Percentiles rank a stretch among this genome's conserved stretches.
Conservation (phyloP, 2,888 invertebrate genomes). For the Agrypnus murinus region DNA sequence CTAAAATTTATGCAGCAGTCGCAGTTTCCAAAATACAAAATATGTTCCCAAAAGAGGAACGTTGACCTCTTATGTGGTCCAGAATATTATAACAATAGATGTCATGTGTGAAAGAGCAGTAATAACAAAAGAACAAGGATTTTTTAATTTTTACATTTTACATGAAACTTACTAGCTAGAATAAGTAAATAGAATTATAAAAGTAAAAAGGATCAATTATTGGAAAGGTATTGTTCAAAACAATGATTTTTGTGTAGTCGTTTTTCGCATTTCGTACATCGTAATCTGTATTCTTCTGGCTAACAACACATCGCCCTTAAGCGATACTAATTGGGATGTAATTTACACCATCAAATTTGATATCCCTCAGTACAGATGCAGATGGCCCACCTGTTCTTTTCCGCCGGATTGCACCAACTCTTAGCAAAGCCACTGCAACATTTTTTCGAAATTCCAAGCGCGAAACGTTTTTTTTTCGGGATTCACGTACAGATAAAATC, state of each 20-base stretch:
- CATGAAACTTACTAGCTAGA: too few relatives aligned
- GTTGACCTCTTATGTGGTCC: not conserved
- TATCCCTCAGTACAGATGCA: not conserved
- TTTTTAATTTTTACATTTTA: not conserved
- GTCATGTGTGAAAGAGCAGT: too few relatives aligned
- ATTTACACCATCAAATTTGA: not conserved
- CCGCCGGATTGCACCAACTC: not conserved
- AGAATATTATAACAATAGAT: not conserved
- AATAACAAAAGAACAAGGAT: not conserved
- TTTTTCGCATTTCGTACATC: too few relatives aligned
- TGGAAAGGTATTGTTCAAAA: not conserved
- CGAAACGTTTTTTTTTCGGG: conserved; percentile 3
- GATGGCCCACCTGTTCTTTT: not conserved
- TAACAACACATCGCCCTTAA: not conserved
- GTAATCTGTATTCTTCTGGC: not conserved
- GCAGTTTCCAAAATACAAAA: not conserved
- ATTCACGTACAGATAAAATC: conserved; percentile 7
- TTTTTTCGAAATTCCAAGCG: not conserved
- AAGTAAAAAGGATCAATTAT: too few relatives aligned
- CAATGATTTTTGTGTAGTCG: not conserved
- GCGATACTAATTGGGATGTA: not conserved
- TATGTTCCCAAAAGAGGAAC: not conserved
- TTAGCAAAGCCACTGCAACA: conserved; percentile 6
- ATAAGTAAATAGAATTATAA: not conserved
- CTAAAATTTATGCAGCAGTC: conserved; percentile 1